Evolutionary conservation across 2,113 vertebrate genomes (phyloP), one percentile per base, ranked within the genome.

Genomic region (Platanista minor): DNA sequence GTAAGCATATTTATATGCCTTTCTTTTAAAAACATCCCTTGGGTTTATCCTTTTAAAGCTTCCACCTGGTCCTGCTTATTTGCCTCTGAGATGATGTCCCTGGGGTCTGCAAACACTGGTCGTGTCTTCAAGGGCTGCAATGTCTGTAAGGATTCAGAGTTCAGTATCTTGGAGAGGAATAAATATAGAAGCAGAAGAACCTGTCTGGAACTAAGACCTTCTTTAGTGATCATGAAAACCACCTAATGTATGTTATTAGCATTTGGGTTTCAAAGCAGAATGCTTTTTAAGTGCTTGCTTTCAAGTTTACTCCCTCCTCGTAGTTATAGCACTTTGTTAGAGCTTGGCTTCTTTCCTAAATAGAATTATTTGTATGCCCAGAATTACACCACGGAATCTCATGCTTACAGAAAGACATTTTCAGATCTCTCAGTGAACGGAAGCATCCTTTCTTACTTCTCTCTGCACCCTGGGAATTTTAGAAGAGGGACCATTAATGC

Each of bases 131-230:
- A 62, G 75, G 14, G 41, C 49, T 92, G 33, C 87, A 69, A 29
- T 9, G 0, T 87, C 72, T 75, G 49, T 18, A 31, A 82, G 54
- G 87, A 82, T 91, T 74, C 77, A 57, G 84, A 74, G 23, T 95
- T 91, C 64, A 87, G 39, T 33, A 20, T 95, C 64, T 46, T 5
- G 0, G 23, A 8, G 21, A 88, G 33, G 61, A 67, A 82, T 85
- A 94, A 96, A 94, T 83, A 83, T 43, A 96, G 77, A 93, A 71
- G 17, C 66, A 88, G 85, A 85, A 96, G 46, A 84, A 91, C 54
- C 9, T 62, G 69, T 72, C 77, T 96, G 81, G 49, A 93, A 69
- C 52, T 33, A 81, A 97, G 96, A 61, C 27, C 46, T 82, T 87
- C 83, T 77, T 88, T 86, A 81, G 81, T 11, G 23, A 46, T 85